Percentiles rank a stretch among this genome's conserved stretches.
Conservation (phyloP, 2,797 vertebrate genomes). For the Pseudochromis fuscus region DNA sequence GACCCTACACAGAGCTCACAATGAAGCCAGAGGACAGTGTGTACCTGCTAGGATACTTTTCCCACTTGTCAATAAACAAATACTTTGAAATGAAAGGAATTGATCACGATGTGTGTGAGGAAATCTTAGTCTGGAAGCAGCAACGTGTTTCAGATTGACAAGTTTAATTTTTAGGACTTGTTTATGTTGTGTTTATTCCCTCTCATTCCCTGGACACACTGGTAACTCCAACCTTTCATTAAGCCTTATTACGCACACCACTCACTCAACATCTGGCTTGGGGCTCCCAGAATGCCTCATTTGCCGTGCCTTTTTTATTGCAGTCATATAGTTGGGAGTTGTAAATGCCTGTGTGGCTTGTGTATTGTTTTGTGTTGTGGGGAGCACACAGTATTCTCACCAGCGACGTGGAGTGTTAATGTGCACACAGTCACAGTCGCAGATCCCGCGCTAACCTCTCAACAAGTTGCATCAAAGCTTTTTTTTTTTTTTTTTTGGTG, state of each 20-base stretch:
- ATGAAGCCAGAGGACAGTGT: slow-evolving; percentile 31
- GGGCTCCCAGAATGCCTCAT: slow-evolving; percentile 84
- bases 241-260: slow-evolving; percentile 83
- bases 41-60: slow-evolving; percentile 3
- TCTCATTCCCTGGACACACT: slow-evolving; percentile 79
- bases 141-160: slow-evolving; percentile 71
- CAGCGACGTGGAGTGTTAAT: slow-evolving; percentile 68
- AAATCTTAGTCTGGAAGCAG: slow-evolving; percentile 31
- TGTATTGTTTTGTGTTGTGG: slow-evolving; percentile 81
- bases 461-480: slow-evolving; percentile 40
- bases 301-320: slow-evolving; percentile 85
- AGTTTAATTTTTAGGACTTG: slow-evolving; percentile 81
- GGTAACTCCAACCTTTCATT: slow-evolving; percentile 84
- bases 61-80: neutral
- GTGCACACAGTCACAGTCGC: slow-evolving; percentile 51
- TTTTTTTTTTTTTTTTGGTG: slow-evolving; percentile 20
- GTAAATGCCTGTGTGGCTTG: slow-evolving; percentile 86
- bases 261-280: slow-evolving; percentile 84
- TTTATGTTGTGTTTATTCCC: slow-evolving; percentile 87
- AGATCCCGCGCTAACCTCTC: slow-evolving; percentile 27
- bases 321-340: slow-evolving; percentile 85
- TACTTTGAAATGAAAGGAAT: slow-evolving; percentile 6
- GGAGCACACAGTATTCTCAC: slow-evolving; percentile 64
- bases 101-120: neutral
- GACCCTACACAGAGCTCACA: slow-evolving; percentile 52